These are phyloP conservation scores for Oasisia sp. DNA, from an alignment of 2,888 invertebrate genomes.

Conservation along the genomic window DNA sequence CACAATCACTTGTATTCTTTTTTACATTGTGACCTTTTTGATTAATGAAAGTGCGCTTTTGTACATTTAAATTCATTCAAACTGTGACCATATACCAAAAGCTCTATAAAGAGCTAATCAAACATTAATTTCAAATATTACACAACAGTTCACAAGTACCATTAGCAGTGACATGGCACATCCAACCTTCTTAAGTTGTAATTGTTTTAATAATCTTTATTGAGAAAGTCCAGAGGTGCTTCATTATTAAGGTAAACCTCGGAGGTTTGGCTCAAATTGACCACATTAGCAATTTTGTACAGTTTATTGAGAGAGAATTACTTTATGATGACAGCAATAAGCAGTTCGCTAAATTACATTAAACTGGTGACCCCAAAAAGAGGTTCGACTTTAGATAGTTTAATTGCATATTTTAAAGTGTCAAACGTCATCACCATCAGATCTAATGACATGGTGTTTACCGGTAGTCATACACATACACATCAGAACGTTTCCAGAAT, in stretches of 20 bases:
- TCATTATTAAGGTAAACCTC: no score
- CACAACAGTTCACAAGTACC: not conserved
- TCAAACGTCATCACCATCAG: not conserved
- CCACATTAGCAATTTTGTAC: no score
- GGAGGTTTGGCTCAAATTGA: no score
- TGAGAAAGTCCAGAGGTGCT: not conserved
- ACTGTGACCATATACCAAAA: not conserved
- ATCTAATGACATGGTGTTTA: not conserved
- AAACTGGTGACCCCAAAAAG: no score
- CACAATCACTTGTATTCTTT: not conserved
- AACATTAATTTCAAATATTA: not conserved
- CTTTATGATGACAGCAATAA: no score
- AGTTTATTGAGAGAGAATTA: no score
- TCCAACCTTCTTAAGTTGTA: not conserved
- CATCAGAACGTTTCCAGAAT: not conserved
- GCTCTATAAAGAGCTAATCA: not conserved
- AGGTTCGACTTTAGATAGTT: not conserved
- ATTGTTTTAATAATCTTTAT: not conserved
- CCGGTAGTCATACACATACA: not conserved
- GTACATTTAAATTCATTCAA: not conserved
- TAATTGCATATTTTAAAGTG: not conserved
- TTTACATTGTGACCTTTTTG: not conserved
- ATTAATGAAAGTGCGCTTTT: not conserved
- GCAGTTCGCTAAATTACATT: no score
- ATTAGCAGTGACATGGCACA: not conserved